Conservation (phyloP, 2,113 vertebrate species). For the Pseudorasbora parva region DNA sequence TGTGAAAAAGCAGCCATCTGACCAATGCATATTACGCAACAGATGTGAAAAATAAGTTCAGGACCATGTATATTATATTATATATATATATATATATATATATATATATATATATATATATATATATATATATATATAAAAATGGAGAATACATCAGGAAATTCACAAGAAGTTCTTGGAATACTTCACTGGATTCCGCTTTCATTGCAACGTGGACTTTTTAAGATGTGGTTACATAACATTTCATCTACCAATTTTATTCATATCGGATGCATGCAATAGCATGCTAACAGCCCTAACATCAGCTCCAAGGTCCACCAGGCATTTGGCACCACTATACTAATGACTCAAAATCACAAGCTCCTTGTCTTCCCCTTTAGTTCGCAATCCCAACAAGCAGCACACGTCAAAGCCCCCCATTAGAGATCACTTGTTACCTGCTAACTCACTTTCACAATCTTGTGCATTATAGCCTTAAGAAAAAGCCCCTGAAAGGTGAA, state of each 20-base stretch:
- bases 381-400: not conserved
- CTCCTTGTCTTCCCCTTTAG: not conserved
- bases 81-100: not conserved
- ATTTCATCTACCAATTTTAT: not conserved
- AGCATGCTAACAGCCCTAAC: not conserved
- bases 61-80: not conserved
- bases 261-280: not conserved
- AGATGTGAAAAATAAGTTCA: not conserved
- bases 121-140: not conserved
- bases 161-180: not conserved
- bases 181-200: not conserved
- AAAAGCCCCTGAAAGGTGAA: not conserved
- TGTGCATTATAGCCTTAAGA: not conserved
- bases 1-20: slow-evolving; percentile 10
- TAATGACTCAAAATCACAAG: slow-evolving; percentile 21
- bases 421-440: not conserved
- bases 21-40: not conserved
- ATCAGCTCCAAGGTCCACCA: not conserved
- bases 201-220: slow-evolving; percentile 1
- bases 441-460: not conserved
- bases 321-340: not conserved
- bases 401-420: not conserved
- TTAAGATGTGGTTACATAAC: slow-evolving; percentile 9
- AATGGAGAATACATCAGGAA: slow-evolving; percentile 7
- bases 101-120: too few species aligned